Base-by-base conservation (phyloP, 2,888 invertebrate species). In the Nomada lathburiana region DNA sequence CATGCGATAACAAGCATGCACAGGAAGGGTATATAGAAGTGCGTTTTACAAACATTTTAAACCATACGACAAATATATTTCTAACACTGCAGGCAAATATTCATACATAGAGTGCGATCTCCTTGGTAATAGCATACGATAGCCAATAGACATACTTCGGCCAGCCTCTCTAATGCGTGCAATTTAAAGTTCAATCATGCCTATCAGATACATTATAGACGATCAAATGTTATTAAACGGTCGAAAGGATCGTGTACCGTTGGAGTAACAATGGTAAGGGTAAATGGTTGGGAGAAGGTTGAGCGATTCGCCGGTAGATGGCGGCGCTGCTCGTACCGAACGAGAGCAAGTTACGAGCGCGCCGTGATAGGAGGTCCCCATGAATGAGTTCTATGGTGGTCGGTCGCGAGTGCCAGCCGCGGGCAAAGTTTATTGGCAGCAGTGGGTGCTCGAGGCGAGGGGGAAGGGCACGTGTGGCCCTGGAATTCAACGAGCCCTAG, bases 401-500 rank as follows among this genome's bases (percentile, higher is more conserved):
- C 75, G 91, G 86, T 89, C 87, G 90, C 88, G 88, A 89, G 89
- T 80, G 80, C 81, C 89, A 88, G 88, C 91, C 92, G 91, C 91
- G 91, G 92, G 91, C 92, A 90, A 92, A 91, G 91, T 93, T 93
- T 93, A 93, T 92, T 90, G 92, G 89, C 91, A 88, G 67, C 75
- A 74, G 79, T 70, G 76, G 76, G 80, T 73, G 84, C 87, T 85
- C 72, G 89, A 75, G 93, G 93, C 80, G 93, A 93, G 94, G 89
- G 89, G 89, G 85, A 88, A 88, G 91, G 90, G 92, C 92, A 91
- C 92, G 93, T 90, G 93, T 92, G 93, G 93, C 93, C 93, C 94
- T 94, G 94, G 95, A 95, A 95, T 95, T 94, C 94, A 94, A 94
- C 94, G 91, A 93, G 94, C 95, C 95, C 93, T 94, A 94, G 95